These are phyloP conservation scores for Uria lomvia DNA, from an alignment of 2,113 vertebrate genomes.

Conservation along the genomic window DNA sequence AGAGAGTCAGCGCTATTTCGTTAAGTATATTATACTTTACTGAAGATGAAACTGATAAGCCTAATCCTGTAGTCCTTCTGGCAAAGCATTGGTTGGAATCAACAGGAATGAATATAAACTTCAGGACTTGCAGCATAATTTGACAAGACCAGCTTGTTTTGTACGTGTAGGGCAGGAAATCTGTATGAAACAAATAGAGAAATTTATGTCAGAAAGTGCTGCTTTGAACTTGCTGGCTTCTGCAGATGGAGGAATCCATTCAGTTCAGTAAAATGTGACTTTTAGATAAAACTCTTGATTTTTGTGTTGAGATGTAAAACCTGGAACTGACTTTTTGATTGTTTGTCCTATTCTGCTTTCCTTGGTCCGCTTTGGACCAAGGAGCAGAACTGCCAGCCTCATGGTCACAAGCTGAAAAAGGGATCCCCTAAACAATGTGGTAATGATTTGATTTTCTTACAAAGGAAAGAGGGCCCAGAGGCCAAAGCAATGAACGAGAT, in stretches of 20 bases:
- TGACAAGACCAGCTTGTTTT: neutral
- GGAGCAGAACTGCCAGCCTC: neutral
- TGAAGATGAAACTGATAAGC: neutral
- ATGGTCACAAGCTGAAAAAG: neutral
- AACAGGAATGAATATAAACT: neutral
- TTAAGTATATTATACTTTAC: neutral
- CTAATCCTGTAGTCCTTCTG: neutral
- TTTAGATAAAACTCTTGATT: neutral
- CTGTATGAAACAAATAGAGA: neutral
- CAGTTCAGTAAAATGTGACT: neutral
- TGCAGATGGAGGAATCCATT: neutral
- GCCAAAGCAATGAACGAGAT: slow-evolving; percentile 31
- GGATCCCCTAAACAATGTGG: neutral
- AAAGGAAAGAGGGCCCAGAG: slow-evolving; percentile 6
- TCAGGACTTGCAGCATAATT: neutral
- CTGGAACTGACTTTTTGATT: neutral
- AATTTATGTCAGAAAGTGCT: neutral
- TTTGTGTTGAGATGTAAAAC: neutral
- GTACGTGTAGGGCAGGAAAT: neutral
- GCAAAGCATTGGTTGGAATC: neutral
- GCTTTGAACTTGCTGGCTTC: neutral
- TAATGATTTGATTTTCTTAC: neutral
- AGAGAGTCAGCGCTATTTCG: neutral
- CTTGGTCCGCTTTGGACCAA: neutral
- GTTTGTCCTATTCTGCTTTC: neutral